phyloP scores from a whole-genome alignment of 1,140 invertebrate genomes.

The Limonius californicus region DNA sequence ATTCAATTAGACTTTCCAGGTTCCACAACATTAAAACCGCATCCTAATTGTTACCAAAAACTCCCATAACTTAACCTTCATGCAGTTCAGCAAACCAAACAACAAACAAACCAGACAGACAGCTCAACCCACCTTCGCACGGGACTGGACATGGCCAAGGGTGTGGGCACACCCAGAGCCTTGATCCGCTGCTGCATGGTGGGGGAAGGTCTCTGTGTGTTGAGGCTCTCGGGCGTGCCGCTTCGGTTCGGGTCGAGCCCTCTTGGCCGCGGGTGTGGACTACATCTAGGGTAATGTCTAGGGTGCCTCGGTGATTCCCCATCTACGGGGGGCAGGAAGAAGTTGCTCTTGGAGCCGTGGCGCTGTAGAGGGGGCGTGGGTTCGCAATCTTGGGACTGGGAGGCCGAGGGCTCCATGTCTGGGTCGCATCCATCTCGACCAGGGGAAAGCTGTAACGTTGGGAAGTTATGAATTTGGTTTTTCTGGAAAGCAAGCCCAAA shows the following conservation, averaged over 20 bases:
- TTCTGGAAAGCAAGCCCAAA: too few relatives aligned
- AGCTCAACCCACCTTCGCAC: slow-evolving; percentile 63
- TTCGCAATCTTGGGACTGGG: slow-evolving; percentile 90
- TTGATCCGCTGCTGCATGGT: slow-evolving; percentile 88
- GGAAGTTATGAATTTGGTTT: too few relatives aligned
- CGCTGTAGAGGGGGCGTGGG: slow-evolving; percentile 85
- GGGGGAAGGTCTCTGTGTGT: slow-evolving; percentile 65
- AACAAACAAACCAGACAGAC: neutral
- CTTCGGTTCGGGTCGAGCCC: slow-evolving; percentile 62
- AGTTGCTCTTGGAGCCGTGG: slow-evolving; percentile 87
- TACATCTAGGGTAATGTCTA: slow-evolving; percentile 60
- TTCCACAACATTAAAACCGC: too few relatives aligned
- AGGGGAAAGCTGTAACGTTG: slow-evolving; percentile 73
- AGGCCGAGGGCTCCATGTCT: slow-evolving; percentile 79
- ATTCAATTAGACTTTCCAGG: too few relatives aligned
- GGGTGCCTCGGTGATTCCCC: slow-evolving; percentile 60
- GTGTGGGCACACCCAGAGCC: slow-evolving; percentile 82
- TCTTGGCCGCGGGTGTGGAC: slow-evolving; percentile 71
- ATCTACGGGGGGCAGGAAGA: slow-evolving; percentile 73
- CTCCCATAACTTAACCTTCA: neutral
- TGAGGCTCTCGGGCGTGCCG: slow-evolving; percentile 58
- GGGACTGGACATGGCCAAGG: slow-evolving; percentile 78
- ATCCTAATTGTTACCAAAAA: neutral
- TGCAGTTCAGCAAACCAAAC: neutral
- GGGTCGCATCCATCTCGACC: slow-evolving; percentile 71